A percentile compares a stretch with the other conserved stretches of the same genome.
Conservation (phyloP, 2,888 invertebrate species). For the Cryptus viduatorius region DNA sequence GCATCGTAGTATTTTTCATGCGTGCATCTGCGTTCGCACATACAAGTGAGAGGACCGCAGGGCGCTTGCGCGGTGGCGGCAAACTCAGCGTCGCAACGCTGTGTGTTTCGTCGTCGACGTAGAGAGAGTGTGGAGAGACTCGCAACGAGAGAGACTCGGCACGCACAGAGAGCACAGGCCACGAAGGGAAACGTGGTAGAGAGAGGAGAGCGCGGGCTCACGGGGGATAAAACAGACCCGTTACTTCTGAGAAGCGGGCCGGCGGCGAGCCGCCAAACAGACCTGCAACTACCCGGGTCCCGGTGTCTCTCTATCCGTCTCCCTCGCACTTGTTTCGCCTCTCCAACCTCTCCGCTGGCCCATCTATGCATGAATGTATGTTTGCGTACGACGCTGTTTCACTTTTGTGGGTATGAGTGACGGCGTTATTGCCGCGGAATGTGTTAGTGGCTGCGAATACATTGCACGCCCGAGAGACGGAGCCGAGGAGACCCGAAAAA, state of each 20-base stretch:
- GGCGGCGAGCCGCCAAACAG: conserved; percentile 81
- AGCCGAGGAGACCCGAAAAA: conserved; percentile 31
- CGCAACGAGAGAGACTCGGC: conserved; percentile 55
- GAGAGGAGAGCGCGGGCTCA: conserved; percentile 60
- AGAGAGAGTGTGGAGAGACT: conserved; percentile 38
- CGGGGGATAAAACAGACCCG: conserved; percentile 81
- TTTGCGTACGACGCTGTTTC: conserved; percentile 52
- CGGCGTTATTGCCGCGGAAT: conserved; percentile 67
- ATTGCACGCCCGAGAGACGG: conserved; percentile 34
- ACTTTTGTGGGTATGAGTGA: conserved; percentile 60
- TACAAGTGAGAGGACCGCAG: conserved; percentile 24
- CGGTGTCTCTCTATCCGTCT: conserved; percentile 51
- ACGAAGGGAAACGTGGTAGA: conserved; percentile 53
- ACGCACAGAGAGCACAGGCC: conserved; percentile 42
- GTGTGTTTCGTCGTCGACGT: conserved; percentile 37
- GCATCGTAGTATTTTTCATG: conserved; percentile 31
- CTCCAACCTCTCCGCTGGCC: conserved; percentile 21
- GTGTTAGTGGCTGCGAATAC: conserved; percentile 51
- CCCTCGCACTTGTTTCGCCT: conserved; percentile 16
- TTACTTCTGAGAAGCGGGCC: conserved; percentile 83
- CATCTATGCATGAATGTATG: conserved; percentile 30
- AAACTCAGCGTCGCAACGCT: conserved; percentile 65
- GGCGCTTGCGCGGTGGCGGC: conserved; percentile 67
- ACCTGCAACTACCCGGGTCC: conserved; percentile 78
- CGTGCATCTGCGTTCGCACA: conserved; percentile 51